Base-by-base conservation (phyloP, 2,113 vertebrate species). In the Phylloscopus trochiloides region DNA sequence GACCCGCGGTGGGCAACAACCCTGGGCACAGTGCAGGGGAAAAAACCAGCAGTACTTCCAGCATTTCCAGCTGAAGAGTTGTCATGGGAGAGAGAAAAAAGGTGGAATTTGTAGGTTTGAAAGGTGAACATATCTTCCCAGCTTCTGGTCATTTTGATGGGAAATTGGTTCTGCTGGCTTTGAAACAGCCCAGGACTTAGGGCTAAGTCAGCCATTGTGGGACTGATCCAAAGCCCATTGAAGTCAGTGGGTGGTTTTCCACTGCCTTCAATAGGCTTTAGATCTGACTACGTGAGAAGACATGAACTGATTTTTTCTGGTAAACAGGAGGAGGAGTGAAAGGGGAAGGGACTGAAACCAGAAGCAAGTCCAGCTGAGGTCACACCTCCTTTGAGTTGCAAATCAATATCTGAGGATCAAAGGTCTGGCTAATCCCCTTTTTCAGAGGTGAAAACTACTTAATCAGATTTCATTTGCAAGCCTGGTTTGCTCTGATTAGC, bases 381-480 rank as follows among this genome's bases (percentile, higher is more conserved):
- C 97, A 98, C 97, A 97, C 97, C 97, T 98, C 97, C 96, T 98
- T 98, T 98, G 97, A 98, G 97, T 98, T 98, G 98, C 98, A 98
- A 98, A 98, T 98, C 95, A 96, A 97, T 97, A 97, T 96, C 97
- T 97, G 95, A 98, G 97, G 97, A 98, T 98, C 98, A 98, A 98
- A 98, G 97, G 96, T 98, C 97, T 96, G n/a, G 94, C 96, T 98
- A 98, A 98, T 98, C 97, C 97, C 96, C 79, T 93, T 97, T 97
- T 98, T 98, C 95, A 96, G 97, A 98, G 97, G 98, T 98, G 97
- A 97, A 98, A 98, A 98, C 97, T 96, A 91, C 95, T 97, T 98
- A 98, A 98, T 98, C 97, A 97, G 97, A 97, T 96, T 96, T 93
- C 86, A 94, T 97, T 97, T 96, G 95, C 94, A 95, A 97, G 95